A percentile compares a stretch with the other conserved stretches of the same genome.
phyloP scores from a whole-genome alignment of 2,113 vertebrate species.

The Etheostoma spectabile region DNA sequence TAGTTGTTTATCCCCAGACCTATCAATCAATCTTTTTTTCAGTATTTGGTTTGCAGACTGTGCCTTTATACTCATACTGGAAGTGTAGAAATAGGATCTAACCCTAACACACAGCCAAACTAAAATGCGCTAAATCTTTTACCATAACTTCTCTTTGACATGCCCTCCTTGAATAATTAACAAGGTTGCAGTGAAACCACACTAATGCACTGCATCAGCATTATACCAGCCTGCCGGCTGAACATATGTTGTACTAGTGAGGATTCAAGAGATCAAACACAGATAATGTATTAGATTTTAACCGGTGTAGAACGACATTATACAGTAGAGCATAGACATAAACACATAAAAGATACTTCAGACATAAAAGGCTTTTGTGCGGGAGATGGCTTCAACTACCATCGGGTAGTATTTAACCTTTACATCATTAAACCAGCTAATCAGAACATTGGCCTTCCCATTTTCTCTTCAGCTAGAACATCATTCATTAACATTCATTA shows the following conservation, averaged over 20 bases:
- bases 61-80: background rate
- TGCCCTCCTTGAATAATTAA: constrained; percentile 78
- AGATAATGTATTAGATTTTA: constrained; percentile 16
- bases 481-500: constrained; percentile 53
- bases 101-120: background rate
- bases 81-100: background rate
- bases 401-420: constrained; percentile 45
- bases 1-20: background rate
- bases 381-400: constrained; percentile 36
- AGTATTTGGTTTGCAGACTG: background rate
- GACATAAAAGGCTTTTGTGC: constrained; percentile 23
- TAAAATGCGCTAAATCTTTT: constrained; percentile 69
- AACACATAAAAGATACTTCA: constrained; percentile 29
- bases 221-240: constrained; percentile 26
- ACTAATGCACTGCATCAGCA: constrained; percentile 50
- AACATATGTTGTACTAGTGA: constrained; percentile 17
- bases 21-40: background rate
- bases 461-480: constrained; percentile 35
- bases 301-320: constrained; percentile 14
- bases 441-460: background rate
- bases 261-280: constrained; percentile 28
- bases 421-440: constrained; percentile 50
- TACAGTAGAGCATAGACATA: background rate
- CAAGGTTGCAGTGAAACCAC: constrained; percentile 58
- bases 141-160: constrained; percentile 57